Evolutionary conservation across 2,888 invertebrate genomes (phyloP), one percentile per base, ranked within the genome.

Genomic region (Zhuqinia jingwanae): DNA sequence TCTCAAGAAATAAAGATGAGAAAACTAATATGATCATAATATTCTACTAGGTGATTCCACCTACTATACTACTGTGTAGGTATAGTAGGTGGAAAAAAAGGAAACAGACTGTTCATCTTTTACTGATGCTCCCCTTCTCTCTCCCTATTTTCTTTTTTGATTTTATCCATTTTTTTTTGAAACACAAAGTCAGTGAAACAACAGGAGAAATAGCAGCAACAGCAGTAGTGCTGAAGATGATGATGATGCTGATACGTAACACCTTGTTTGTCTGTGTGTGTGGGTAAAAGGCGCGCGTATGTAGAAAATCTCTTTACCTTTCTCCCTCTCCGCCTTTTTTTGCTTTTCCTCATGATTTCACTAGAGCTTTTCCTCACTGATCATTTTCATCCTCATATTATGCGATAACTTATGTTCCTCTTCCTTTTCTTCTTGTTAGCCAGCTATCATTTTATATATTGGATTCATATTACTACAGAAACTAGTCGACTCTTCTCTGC

Each of bases 331-430:
- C 47, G 25, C 47, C n/a, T n/a, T 13, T 13, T 10, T 50, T 50
- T 50, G 5, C 42, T 42, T n/a, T n/a, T 65, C n/a, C 0, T 15
- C 1, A 42, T 65, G 36, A 65, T 65, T 30, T n/a, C 47, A 70
- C 6, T 20, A 68, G 11, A 68, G 65, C 65, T 68, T 42, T 36
- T 70, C 25, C 47, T 70, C 70, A 47, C 70, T 70, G 47, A 70
- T 47, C 70, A 70, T 70, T 70, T 70, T 70, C 47, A 70, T 22
- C 47, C 70, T 70, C 47, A 47, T 70, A 70, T 70, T 70, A 70
- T 70, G 5, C 70, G 25, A 70, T 70, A 68, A 70, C 70, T 68
- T 68, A 22, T n/a, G 53, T 53, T 63, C 13, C 36, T 2, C 10
- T 30, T 53, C n/a, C 53, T 17, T 8, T 53, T n/a, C 63, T 68